phyloP scores from a whole-genome alignment of 2,113 vertebrate species.

The Vidua macroura region DNA sequence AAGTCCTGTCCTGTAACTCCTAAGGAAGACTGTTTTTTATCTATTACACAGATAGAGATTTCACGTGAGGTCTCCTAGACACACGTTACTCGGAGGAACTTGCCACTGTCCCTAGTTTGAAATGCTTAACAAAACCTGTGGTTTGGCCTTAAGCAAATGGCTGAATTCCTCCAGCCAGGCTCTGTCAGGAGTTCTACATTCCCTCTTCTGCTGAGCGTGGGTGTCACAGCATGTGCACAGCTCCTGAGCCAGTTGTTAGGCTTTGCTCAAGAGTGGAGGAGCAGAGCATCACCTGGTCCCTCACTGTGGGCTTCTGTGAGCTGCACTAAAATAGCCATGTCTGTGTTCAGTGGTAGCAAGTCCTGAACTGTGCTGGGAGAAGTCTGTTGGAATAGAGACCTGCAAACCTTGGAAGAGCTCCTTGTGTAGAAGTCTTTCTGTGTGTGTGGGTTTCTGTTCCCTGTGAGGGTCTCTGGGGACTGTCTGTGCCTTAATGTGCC shows the following conservation, averaged over 20 bases:
- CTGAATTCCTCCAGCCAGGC: neutral
- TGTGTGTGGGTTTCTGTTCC: neutral
- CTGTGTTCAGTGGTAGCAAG: neutral
- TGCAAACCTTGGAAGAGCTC: neutral
- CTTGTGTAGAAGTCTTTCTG: rapidly evolving
- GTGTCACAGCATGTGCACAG: neutral
- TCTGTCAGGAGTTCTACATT: neutral
- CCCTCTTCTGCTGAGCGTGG: neutral
- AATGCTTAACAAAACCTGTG: neutral
- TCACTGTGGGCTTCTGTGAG: neutral
- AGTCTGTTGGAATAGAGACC: neutral
- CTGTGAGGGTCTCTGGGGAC: neutral
- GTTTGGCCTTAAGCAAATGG: neutral
- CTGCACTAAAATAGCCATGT: neutral
- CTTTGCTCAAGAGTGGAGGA: neutral
- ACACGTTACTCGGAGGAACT: neutral
- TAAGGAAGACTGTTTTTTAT: neutral
- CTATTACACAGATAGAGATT: neutral
- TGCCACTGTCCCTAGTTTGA: neutral
- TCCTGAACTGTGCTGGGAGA: rapidly evolving
- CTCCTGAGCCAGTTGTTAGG: neutral
- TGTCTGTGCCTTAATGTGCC: rapidly evolving
- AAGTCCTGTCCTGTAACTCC: neutral
- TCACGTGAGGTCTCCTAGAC: neutral
- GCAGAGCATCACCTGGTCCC: neutral